These are phyloP conservation scores for Anolis apletophallus DNA, from an alignment of 2,797 vertebrate genomes.

Conservation along the genomic window DNA sequence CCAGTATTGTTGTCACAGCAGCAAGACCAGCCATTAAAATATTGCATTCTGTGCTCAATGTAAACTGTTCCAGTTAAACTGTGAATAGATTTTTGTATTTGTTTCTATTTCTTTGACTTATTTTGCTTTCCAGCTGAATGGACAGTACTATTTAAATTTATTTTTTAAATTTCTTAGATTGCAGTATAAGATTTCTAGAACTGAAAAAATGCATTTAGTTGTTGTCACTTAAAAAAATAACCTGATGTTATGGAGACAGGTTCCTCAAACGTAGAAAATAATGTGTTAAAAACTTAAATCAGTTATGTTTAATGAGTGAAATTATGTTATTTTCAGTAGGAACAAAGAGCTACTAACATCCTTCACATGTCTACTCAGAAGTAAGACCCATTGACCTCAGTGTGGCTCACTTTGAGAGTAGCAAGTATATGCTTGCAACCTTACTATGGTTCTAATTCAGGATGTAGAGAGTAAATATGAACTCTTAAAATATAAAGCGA, in stretches of 20 bases:
- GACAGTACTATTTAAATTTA: not conserved
- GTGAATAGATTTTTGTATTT: not conserved
- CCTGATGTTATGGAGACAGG: not conserved
- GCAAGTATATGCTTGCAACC: not conserved
- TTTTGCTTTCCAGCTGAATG: not conserved
- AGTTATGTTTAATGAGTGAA: not conserved
- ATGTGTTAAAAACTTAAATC: not conserved
- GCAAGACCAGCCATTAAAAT: not conserved
- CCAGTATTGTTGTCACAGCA: not conserved
- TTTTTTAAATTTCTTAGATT: not conserved
- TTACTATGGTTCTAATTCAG: not conserved
- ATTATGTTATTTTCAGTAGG: not conserved
- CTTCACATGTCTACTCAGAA: not conserved
- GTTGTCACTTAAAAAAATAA: not conserved
- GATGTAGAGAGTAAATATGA: not conserved
- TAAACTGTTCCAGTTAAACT: not conserved
- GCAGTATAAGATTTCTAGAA: not conserved
- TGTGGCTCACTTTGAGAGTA: not conserved
- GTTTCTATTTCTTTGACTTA: not conserved
- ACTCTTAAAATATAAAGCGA: not conserved
- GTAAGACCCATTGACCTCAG: not conserved
- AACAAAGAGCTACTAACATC: not conserved
- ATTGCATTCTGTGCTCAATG: not conserved
- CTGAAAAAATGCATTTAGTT: not conserved
- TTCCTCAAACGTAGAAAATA: not conserved